Base-by-base conservation (phyloP, 2,113 vertebrate species). In the Prunella himalayana region DNA sequence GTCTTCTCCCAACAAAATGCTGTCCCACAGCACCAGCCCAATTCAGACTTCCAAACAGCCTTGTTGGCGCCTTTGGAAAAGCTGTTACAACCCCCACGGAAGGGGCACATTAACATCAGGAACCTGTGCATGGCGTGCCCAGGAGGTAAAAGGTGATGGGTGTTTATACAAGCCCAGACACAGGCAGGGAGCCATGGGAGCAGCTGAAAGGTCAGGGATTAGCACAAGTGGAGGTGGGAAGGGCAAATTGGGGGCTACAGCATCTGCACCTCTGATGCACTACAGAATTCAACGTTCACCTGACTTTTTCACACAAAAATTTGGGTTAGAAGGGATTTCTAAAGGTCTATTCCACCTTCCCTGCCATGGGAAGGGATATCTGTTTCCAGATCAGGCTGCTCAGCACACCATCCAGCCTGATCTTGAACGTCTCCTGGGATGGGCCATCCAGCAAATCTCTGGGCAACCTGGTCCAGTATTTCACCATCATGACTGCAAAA, bases 111-210 rank as follows among this genome's bases (percentile, higher is more conserved):
- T 19, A 83, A 68, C 42, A 39, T 88, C 82, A 80, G 69, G 45
- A 92, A 57, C 4, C 5, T 3, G 61, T 4, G 49, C 21, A 25
- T 28, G 54, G 31, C 4, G 0, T 90, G 92, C 92, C 94, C 86
- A 96, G 65, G 72, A 94, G 95, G 95, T 57, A 88, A 90, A 51
- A 94, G 95, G 94, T 70, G 50, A 94, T 54, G 50, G 59, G 88
- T 86, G 72, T 90, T 95, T 88, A 71, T 66, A 71, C 68, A 59
- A 70, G 54, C 28, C 68, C 79, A 59, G 64, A 33, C 65, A 71
- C 41, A 49, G 0, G 2, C 47, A 56, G 3, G 2, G 77, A 82
- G 71, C 51, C 60, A 39, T 0, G 16, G 82, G 54, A 84, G 68
- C 71, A 70, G 72, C 64, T 64, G 37, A 70, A 81, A 91, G 80